Percentiles rank a stretch among this genome's conserved stretches.
Conservation (phyloP, 2,113 vertebrate genomes). For the Cnemophilus loriae region DNA sequence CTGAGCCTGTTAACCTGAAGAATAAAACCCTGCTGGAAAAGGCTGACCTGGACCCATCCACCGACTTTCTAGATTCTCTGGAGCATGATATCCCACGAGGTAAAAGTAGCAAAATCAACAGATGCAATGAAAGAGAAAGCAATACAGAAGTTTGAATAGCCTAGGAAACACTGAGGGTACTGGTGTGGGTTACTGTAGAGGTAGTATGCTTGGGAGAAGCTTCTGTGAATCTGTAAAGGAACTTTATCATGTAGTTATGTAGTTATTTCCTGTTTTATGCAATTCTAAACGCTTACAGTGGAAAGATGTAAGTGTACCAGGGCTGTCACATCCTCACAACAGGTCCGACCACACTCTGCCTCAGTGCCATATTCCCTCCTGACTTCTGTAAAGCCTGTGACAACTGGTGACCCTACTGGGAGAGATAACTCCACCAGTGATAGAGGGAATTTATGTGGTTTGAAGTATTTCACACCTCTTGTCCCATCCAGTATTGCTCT, state of each 20-base stretch:
- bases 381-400: background rate
- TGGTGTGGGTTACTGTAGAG: background rate
- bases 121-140: background rate
- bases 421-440: background rate
- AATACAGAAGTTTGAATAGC: background rate
- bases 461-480: conserved; percentile 35
- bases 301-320: background rate
- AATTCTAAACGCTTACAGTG: background rate
- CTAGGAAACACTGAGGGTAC: background rate
- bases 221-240: background rate
- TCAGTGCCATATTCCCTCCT: background rate
- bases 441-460: background rate
- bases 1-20: conserved; percentile 74
- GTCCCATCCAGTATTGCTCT: background rate
- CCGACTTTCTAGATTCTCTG: conserved; percentile 87
- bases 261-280: background rate
- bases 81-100: conserved; percentile 88
- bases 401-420: background rate
- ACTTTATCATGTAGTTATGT: background rate
- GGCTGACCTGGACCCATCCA: conserved; percentile 82
- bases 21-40: conserved; percentile 82
- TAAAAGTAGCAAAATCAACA: conserved; percentile 48
- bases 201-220: background rate
- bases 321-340: background rate
- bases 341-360: background rate